Conservation (phyloP, 1,140 invertebrate species). For the Rhysida immarginata region DNA sequence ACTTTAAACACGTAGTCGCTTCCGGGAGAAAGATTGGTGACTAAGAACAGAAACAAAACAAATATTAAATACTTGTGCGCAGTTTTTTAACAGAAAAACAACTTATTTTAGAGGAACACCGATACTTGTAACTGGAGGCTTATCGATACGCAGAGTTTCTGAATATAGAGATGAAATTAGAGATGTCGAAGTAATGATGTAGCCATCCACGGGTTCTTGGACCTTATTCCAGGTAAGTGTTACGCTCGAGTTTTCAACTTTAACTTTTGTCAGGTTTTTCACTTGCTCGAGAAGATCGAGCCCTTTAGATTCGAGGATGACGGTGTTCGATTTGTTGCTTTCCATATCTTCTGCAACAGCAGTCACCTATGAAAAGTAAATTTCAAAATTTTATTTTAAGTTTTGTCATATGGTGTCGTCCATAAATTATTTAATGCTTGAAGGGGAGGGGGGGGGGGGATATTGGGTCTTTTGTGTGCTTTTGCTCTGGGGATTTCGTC, state of each 20-base stretch:
- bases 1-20: slow-evolving; percentile 43
- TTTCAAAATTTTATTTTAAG: background rate
- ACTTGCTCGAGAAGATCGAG: slow-evolving; percentile 42
- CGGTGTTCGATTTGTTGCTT: slow-evolving; percentile 36
- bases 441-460: too few relatives aligned
- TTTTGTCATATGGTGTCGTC: too few relatives aligned
- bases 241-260: slow-evolving; percentile 35
- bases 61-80: too few relatives aligned
- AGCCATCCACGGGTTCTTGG: slow-evolving; percentile 40
- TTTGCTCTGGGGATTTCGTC: too few relatives aligned
- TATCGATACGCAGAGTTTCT: too few relatives aligned
- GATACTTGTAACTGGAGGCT: too few relatives aligned
- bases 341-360: slow-evolving; percentile 43
- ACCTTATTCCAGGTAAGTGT: slow-evolving; percentile 40
- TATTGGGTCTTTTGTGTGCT: too few relatives aligned
- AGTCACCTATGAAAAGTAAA: slow-evolving; percentile 34
- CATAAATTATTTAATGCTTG: too few relatives aligned
- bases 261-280: slow-evolving; percentile 35
- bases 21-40: slow-evolving; percentile 42
- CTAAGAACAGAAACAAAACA: slow-evolving; percentile 19
- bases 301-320: slow-evolving; percentile 12
- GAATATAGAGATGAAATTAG: too few relatives aligned
- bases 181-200: slow-evolving; percentile 41
- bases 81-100: too few relatives aligned
- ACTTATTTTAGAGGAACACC: too few relatives aligned